phyloP scores from a whole-genome alignment of 2,797 vertebrate species.

The Muraenolepis orangiensis region DNA sequence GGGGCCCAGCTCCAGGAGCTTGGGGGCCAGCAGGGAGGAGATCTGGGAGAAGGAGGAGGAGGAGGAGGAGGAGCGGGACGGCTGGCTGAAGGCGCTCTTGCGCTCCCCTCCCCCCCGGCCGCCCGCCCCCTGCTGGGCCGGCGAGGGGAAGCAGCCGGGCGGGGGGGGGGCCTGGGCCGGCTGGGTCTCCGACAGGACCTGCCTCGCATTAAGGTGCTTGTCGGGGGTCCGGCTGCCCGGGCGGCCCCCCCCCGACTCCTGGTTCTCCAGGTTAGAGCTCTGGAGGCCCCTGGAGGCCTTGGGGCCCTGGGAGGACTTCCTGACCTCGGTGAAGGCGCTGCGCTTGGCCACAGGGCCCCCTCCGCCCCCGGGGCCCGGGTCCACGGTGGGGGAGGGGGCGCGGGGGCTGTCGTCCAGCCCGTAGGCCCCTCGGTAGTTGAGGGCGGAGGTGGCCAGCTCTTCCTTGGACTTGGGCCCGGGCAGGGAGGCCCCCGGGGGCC shows the following conservation, averaged over 20 bases:
- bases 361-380: conserved; percentile 53
- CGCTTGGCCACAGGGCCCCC: conserved; percentile 78
- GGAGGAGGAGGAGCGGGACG: conserved; percentile 84
- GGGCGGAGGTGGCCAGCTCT: conserved; percentile 84
- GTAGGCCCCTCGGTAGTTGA: conserved; percentile 83
- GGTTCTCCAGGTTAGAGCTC: conserved; percentile 77
- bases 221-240: conserved; percentile 61
- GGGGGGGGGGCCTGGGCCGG: conserved; percentile 66
- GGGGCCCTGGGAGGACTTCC: conserved; percentile 75
- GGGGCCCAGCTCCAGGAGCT: conserved; percentile 68
- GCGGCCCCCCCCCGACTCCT: conserved; percentile 66
- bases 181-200: conserved; percentile 80
- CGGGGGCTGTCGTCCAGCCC: conserved; percentile 83
- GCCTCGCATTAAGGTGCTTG: conserved; percentile 75
- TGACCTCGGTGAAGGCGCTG: conserved; percentile 95
- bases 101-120: conserved; percentile 69
- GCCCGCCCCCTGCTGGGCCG: conserved; percentile 72
- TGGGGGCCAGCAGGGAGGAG: conserved; percentile 84
- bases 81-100: conserved; percentile 94
- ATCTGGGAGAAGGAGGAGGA: conserved; percentile 86
- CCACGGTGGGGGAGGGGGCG: conserved; percentile 76
- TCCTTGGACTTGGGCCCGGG: conserved; percentile 80
- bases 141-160: conserved; percentile 85
- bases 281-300: conserved; percentile 69
- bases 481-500: conserved; percentile 55